Percentiles rank a stretch among this genome's conserved stretches.
These are phyloP conservation scores for Dicrurus megarhynchus DNA, from an alignment of 2,113 vertebrate genomes.

Conservation along the genomic window DNA sequence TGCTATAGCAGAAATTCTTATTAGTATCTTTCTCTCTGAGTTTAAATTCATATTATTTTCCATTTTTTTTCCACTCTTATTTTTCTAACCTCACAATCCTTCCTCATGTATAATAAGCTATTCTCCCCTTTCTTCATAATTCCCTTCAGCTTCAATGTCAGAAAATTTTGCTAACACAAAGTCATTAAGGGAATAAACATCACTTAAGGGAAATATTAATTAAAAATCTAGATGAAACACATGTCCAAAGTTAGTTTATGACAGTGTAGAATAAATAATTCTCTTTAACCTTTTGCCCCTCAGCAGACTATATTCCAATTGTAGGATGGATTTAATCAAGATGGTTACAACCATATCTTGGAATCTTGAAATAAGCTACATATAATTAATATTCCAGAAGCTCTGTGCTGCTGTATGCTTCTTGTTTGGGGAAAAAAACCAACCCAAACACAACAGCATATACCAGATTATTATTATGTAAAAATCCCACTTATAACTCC, in stretches of 20 bases:
- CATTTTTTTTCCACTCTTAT: background rate
- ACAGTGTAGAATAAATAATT: background rate
- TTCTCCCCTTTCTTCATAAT: background rate
- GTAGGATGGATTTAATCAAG: background rate
- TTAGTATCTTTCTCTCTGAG: background rate
- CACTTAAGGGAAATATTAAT: background rate
- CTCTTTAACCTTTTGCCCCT: background rate
- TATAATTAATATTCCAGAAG: background rate
- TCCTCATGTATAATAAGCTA: background rate
- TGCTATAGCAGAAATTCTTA: background rate
- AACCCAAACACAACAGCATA: background rate
- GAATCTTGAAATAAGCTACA: background rate
- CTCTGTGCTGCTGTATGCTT: background rate
- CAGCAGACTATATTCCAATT: background rate
- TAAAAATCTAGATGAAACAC: background rate
- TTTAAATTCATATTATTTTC: background rate
- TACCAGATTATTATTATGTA: background rate
- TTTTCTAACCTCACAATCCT: background rate
- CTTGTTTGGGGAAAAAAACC: background rate
- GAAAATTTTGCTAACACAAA: background rate
- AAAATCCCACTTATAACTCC: background rate
- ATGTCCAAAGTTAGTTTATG: background rate
- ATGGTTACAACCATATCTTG: background rate
- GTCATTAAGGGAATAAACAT: background rate
- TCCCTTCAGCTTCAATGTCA: background rate